Base-by-base conservation (phyloP, 2,113 vertebrate species). In the Dromas ardeola region DNA sequence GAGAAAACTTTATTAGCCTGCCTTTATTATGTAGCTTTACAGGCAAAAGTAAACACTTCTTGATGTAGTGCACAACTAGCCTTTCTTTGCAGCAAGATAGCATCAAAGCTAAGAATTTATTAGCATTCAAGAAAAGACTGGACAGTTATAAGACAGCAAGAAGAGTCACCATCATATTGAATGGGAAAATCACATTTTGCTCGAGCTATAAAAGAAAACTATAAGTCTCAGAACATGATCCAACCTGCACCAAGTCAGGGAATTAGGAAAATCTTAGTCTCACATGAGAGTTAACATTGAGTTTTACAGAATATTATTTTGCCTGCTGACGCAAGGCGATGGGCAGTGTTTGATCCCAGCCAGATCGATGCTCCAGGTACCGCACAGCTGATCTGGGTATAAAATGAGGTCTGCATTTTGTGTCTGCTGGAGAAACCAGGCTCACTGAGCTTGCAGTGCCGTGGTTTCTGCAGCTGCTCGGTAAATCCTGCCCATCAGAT, bases 21-120 rank as follows among this genome's bases (percentile, higher is more conserved):
- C 65, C 36, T 16, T 76, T 81, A 42, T 29, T 70, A 80, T n/a
- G 16, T 4, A 66, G 71, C 27, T 86, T 84, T 78, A 92, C 43
- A 74, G 43, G 40, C 45, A 61, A 74, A 86, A 74, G 56, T 81
- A 87, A 95, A 90, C 42, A 73, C 6, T 67, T 79, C 19, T 81
- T 32, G 43, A 62, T 13, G 15, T 18, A 89, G 26, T 25, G 42
- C 42, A 81, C 27, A 61, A 72, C n/a, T 14, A 38, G 45, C 25
- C 26, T 38, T 84, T 81, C 38, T 86, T 56, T 81, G 63, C 50
- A 59, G n/a, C 15, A 63, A 93, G 63, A 88, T 40, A 92, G 12
- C 66, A 93, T 58, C 86, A 83, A 67, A 74, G 26, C 45, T 27
- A 77, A 81, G 86, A 78, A 74, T 88, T 92, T 86, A 84, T 40